Evolutionary conservation across 2,888 invertebrate species (phyloP).

Genomic region (Gibbula magus): DNA sequence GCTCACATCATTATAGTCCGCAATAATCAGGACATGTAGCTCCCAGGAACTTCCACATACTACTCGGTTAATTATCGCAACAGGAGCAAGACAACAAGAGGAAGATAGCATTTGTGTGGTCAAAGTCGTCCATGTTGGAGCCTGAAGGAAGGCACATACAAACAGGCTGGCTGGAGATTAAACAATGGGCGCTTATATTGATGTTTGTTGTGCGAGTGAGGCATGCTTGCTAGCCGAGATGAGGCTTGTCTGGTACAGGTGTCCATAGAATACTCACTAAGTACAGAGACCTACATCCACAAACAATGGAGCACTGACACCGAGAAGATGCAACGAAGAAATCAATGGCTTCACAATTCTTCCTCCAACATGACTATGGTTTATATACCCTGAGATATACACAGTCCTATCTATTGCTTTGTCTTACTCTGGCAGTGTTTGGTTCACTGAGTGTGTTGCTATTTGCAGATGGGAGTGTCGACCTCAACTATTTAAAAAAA

Average conservation of each 20-base stretch:
- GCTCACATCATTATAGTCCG: neutral
- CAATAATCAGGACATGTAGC: neutral
- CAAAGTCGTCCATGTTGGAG: too few species aligned
- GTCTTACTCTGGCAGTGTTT: too few species aligned
- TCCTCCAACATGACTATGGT: too few species aligned
- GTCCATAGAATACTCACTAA: neutral
- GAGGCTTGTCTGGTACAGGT: neutral
- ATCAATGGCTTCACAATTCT: slow-evolving; percentile 2
- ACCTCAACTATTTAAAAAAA: too few species aligned
- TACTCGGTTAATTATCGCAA: neutral
- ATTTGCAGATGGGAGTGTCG: too few species aligned
- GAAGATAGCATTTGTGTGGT: too few species aligned
- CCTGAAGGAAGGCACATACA: neutral
- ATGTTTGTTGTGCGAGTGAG: neutral
- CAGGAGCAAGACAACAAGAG: too few species aligned
- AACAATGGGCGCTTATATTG: slow-evolving; percentile 3
- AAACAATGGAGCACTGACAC: too few species aligned
- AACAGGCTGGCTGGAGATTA: neutral
- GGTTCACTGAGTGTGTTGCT: too few species aligned
- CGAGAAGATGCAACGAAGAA: neutral
- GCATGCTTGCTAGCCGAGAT: neutral
- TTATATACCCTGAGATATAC: too few species aligned
- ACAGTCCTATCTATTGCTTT: too few species aligned
- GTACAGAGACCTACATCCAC: slow-evolving; percentile 1
- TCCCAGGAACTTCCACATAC: neutral